Percentiles rank a stretch among this genome's conserved stretches.
phyloP scores from a whole-genome alignment of 35 echinoderm and acorn worm species.

The Apostichopus californicus region DNA sequence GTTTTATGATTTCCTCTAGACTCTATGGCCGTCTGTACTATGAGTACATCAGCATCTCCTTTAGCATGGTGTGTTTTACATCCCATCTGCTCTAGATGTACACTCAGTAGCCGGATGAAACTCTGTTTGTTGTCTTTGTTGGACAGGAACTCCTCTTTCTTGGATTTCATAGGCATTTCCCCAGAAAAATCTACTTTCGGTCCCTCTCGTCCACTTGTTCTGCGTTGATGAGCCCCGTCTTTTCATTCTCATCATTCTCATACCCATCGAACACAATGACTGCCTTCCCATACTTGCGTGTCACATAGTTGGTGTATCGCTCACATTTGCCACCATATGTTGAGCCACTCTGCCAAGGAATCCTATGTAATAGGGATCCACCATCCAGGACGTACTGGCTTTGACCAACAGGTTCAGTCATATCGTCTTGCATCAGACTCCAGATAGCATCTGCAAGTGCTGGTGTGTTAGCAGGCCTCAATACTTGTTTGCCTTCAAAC shows the following conservation, averaged over 20 bases:
- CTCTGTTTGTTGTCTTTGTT: slow-evolving; percentile 65
- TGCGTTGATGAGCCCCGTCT: slow-evolving; percentile 40
- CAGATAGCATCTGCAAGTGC: not conserved
- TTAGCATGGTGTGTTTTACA: slow-evolving; percentile 50
- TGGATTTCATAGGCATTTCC: slow-evolving; percentile 46
- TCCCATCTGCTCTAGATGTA: slow-evolving; percentile 43
- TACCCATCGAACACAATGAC: slow-evolving; percentile 63
- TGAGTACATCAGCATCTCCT: slow-evolving; percentile 48
- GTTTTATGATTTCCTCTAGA: not conserved
- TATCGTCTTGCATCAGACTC: no score
- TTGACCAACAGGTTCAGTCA: no score
- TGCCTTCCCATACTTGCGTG: slow-evolving; percentile 47
- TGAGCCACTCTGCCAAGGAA: slow-evolving; percentile 49
- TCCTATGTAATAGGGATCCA: slow-evolving; percentile 47
- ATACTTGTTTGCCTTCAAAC: no score
- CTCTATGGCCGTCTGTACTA: slow-evolving; percentile 29
- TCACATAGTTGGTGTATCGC: slow-evolving; percentile 49
- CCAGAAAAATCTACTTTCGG: slow-evolving; percentile 46
- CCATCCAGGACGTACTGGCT: slow-evolving; percentile 21
- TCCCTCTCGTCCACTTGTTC: slow-evolving; percentile 37
- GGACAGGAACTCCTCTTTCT: slow-evolving; percentile 58
- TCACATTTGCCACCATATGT: slow-evolving; percentile 61
- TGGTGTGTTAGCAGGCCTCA: slow-evolving; percentile 41
- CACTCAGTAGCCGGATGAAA: slow-evolving; percentile 45
- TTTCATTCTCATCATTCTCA: slow-evolving; percentile 49